These are phyloP conservation scores for Vireo griseus DNA, from an alignment of 2,797 vertebrate genomes.

Conservation along the genomic window DNA sequence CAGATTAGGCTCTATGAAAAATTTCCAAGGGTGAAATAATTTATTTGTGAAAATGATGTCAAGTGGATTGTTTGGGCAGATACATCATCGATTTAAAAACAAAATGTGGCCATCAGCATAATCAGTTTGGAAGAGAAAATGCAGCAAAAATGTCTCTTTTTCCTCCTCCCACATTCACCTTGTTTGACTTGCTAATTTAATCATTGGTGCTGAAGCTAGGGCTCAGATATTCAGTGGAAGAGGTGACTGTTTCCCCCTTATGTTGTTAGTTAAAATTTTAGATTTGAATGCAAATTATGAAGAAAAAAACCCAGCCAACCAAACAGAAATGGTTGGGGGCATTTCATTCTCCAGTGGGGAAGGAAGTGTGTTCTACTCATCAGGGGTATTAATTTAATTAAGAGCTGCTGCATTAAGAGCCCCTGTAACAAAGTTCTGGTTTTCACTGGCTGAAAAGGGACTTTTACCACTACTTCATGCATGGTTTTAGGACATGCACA, in stretches of 20 bases:
- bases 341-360: neutral
- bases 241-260: neutral
- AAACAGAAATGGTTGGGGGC: neutral
- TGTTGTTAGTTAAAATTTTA: neutral
- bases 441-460: neutral
- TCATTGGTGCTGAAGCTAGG: neutral
- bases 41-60: neutral
- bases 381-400: neutral
- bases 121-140: neutral
- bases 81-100: neutral
- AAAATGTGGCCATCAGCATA: neutral
- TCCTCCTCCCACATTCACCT: neutral
- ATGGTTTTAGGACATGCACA: neutral
- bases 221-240: neutral
- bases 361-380: neutral
- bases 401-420: neutral
- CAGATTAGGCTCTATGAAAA: neutral
- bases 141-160: neutral
- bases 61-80: neutral
- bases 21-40: neutral
- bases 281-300: neutral
- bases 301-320: neutral
- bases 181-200: constrained; percentile 57
- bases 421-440: neutral
- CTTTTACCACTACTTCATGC: neutral